Conservation (phyloP, 2,113 vertebrate species). For the Bambusicola thoracicus region DNA sequence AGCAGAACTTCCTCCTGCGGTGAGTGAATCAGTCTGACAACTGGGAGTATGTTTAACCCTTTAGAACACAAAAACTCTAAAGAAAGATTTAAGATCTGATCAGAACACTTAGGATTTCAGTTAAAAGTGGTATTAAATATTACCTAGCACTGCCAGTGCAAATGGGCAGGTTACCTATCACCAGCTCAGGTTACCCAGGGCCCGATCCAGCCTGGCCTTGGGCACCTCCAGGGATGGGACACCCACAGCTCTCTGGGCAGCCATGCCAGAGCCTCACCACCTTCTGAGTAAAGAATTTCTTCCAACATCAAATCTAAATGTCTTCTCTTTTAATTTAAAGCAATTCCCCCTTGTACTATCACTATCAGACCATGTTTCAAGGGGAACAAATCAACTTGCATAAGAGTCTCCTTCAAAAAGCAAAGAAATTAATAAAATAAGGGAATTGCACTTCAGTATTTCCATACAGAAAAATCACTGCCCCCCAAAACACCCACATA, state of each 20-base stretch:
- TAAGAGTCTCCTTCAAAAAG: background rate
- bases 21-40: background rate
- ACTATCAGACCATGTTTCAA: background rate
- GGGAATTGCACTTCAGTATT: background rate
- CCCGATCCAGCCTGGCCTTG: too few relatives aligned
- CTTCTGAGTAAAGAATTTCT: too few relatives aligned
- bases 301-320: too few relatives aligned
- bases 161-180: accelerated
- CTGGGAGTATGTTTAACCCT: background rate
- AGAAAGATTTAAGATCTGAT: background rate
- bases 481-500: background rate
- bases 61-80: background rate
- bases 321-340: too few relatives aligned
- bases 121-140: background rate
- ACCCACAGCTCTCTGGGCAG: too few relatives aligned
- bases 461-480: background rate
- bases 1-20: background rate
- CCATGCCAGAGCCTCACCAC: too few relatives aligned
- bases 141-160: background rate
- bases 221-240: too few relatives aligned
- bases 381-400: background rate
- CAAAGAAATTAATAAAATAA: background rate
- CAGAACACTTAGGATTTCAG: background rate
- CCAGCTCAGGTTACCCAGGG: too few relatives aligned
- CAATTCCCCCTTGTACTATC: too few relatives aligned